These are phyloP conservation scores for Macropus fuliginosus DNA, from an alignment of 2,797 vertebrate species.

Conservation along the genomic window DNA sequence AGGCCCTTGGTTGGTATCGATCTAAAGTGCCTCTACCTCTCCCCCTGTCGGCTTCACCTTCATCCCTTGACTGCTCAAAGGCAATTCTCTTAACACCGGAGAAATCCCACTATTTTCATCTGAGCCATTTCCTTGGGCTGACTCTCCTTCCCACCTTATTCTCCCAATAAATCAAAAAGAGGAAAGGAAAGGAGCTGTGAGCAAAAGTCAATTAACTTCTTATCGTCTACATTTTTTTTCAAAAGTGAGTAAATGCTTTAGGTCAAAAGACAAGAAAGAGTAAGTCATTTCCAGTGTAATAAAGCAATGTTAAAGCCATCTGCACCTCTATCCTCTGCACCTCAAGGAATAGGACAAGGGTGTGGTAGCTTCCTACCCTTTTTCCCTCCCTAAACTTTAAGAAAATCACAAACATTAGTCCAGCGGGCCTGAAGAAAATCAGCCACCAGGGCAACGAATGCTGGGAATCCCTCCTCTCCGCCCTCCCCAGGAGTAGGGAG, in stretches of 20 bases:
- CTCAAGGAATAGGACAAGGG: background rate
- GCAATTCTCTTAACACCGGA: background rate
- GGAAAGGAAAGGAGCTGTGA: background rate
- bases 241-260: background rate
- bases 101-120: background rate
- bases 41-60: background rate
- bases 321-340: background rate
- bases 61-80: background rate
- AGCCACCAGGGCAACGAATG: background rate
- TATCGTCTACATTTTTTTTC: background rate
- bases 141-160: background rate
- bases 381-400: background rate
- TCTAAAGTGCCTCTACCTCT: background rate
- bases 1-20: background rate
- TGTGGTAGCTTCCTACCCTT: background rate
- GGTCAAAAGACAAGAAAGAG: background rate
- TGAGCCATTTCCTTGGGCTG: background rate
- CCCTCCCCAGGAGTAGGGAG: background rate
- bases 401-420: background rate
- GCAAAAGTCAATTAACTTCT: background rate
- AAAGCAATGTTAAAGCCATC: background rate
- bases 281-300: background rate
- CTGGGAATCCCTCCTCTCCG: background rate
- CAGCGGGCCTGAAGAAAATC: background rate
- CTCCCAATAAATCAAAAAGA: background rate